phyloP scores from a whole-genome alignment of 1,140 invertebrate species.

The Apis mellifera region Amel_HAv3.1 CM009942.2:6155501-6156000 shows the following conservation, averaged over 20 bases:
- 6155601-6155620: too few species aligned
- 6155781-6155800: neutral
- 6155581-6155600: too few species aligned
- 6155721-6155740: neutral
- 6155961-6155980: neutral
- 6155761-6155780: slow-evolving; percentile 9
- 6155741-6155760: slow-evolving; percentile 23
- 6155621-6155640: slow-evolving; percentile 3
- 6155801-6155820: neutral
- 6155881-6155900: slow-evolving; percentile 22
- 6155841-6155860: slow-evolving; percentile 28
- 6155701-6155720: neutral
- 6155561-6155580: neutral
- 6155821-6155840: neutral
- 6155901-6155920: neutral
- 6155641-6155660: neutral
- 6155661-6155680: neutral
- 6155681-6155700: neutral
- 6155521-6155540: slow-evolving; percentile 10
- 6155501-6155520: neutral
- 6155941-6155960: slow-evolving; percentile 23
- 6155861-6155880: slow-evolving; percentile 17
- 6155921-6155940: slow-evolving; percentile 2
- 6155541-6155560: slow-evolving; percentile 15
- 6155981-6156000: neutral